Evolutionary conservation across 2,113 vertebrate genomes (phyloP), one percentile per base, ranked within the genome.

Genomic region (Hippocampus barbouri): DNA sequence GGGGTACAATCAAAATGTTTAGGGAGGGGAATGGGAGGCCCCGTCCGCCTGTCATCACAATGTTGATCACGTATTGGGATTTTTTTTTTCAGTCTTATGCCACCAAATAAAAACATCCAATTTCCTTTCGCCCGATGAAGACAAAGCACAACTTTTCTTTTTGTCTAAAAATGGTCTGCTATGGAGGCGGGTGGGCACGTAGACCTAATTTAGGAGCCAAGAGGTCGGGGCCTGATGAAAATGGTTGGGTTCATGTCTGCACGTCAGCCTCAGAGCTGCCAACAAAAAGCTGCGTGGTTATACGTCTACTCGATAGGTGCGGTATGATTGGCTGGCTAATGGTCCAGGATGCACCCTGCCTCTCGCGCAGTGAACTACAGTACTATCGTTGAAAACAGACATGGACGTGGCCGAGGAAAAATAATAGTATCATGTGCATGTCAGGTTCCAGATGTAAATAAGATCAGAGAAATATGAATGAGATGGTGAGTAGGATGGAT

Each of bases 61-160:
- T 15, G 34, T 61, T 34, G 79, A 72, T 75, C 77, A 74, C 10
- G 64, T 83, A 79, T 77, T 30, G 23, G 11, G 67, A 11, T 70
- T 56, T 60, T 62, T 60, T 59, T 76, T 74, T 61, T 66, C 65
- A 66, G 61, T 51, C 51, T 82, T 69, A 68, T 38, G 70, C 65
- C 69, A 75, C 68, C 70, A 53, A 74, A 72, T 15, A 69, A 75
- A 86, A 84, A 84, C 77, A 82, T 51, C 9, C 59, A 16, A 61
- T 69, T 83, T 86, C 84, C 84, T 78, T 40, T 0, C 1, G n/a
- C 25, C 65, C 0, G 0, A 10, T 5, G 0, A 14, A 83, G 75
- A 85, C 77, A 76, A 73, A 86, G 77, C 79, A 78, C 8, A n/a
- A 49, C 12, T 10, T 69, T 38, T 18, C 53, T 25, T 47, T 65